Conservation (phyloP, 37 sponge, comb jelly and placozoan species). For the Spongia lamella region DNA sequence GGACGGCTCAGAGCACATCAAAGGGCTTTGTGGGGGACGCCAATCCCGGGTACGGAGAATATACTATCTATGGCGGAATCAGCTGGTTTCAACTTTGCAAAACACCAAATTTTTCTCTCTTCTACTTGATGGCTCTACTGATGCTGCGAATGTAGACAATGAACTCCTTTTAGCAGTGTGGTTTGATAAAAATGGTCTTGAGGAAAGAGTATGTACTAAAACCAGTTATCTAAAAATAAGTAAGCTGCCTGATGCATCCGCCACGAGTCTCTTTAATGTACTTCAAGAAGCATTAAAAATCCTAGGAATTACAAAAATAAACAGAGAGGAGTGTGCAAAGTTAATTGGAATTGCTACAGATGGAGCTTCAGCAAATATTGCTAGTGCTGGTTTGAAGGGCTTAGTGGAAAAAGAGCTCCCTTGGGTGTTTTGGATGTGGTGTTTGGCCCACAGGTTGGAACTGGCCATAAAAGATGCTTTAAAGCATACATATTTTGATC, state of each 20-base stretch:
- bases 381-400: constrained; percentile 48
- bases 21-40: too few species aligned
- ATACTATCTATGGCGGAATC: too few species aligned
- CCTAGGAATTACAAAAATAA: constrained; percentile 42
- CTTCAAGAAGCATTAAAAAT: constrained; percentile 10
- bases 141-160: constrained; percentile 53
- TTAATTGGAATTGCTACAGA: constrained; percentile 62
- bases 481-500: constrained; percentile 65
- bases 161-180: constrained; percentile 46
- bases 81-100: constrained; percentile 11
- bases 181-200: constrained; percentile 37
- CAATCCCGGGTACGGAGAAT: too few species aligned
- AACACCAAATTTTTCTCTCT: constrained; percentile 58
- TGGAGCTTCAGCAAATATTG: constrained; percentile 67
- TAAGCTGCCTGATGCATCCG: constrained; percentile 29
- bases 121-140: constrained; percentile 52
- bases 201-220: constrained; percentile 51
- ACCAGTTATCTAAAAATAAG: constrained; percentile 28
- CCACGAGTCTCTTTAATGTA: constrained; percentile 35
- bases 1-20: too few species aligned
- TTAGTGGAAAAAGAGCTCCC: constrained; percentile 45
- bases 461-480: too few species aligned
- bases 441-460: constrained; percentile 69
- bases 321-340: constrained; percentile 37
- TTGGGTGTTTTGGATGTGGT: too few species aligned